Evolutionary conservation across 1,140 invertebrate species (phyloP), one percentile per base, ranked within the genome.

Genomic region (Apis dorsata): DNA sequence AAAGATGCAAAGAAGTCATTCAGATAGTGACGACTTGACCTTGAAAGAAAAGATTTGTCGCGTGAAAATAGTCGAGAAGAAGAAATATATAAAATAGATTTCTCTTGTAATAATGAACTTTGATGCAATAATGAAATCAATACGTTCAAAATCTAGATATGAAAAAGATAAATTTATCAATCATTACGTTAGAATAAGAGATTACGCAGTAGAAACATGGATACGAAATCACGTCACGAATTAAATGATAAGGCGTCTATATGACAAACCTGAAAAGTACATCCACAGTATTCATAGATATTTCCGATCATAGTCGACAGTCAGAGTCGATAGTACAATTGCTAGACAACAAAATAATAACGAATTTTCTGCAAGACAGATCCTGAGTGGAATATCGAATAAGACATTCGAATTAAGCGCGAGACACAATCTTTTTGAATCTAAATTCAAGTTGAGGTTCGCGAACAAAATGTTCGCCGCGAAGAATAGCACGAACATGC

Each of bases 21-120:
- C 95, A 28, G 96, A 97, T 91, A 97, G 97, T 91, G 96, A 97
- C 87, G 96, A 0, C 90, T 97, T 1, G 96, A 96, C 12, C 95
- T 96, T 53, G 96, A 97, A 28, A 95, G 95, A 34, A 94, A 94
- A 72, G 92, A 93, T 28, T 94, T 93, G 24, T 24, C 93, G 1
- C 92, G 93, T 59, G 93, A 93, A 62, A 92, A 28, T 93, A 93
- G 28, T 90, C 24, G 24, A 24, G 24, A 24, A 24, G 24, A 24
- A 24, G 24, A 0, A 24, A 24, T 24, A 24, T 24, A 90, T 0
- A 78, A 91, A 2, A 79, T 90, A 13, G 91, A 92, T 51, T 94
- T 93, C 69, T 84, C 89, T 19, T 93, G 92, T 86, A 87, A 80
- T 24, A 91, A 76, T 44, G 91, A 93, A 11, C 84, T 92, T 3